These are phyloP conservation scores for Drosophila pallidifrons DNA, from an alignment of 1,140 invertebrate genomes.

Conservation along the genomic window DNA sequence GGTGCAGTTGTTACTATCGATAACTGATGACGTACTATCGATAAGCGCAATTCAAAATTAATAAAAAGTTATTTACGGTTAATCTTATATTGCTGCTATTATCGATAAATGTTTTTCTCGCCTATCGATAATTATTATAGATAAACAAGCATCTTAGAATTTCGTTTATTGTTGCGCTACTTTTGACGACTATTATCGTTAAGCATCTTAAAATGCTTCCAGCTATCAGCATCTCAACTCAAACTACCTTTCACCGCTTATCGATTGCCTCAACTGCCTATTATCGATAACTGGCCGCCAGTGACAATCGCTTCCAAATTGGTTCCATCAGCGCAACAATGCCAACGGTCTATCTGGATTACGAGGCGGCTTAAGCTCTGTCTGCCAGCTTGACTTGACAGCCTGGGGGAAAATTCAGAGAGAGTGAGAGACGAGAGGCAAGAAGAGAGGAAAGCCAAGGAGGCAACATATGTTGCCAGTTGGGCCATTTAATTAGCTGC, in stretches of 20 bases:
- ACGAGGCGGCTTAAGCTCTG: constrained; percentile 48
- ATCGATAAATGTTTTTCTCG: too few relatives aligned
- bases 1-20: background rate
- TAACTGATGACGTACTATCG: background rate
- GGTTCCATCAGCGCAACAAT: constrained; percentile 41
- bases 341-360: constrained; percentile 40
- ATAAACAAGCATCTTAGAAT: too few relatives aligned
- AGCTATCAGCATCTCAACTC: too few relatives aligned
- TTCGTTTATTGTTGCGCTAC: too few relatives aligned
- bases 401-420: constrained; percentile 48
- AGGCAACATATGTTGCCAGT: constrained; percentile 78
- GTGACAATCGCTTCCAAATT: constrained; percentile 36
- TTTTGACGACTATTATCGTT: background rate
- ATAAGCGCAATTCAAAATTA: too few relatives aligned
- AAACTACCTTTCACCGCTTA: background rate
- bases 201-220: background rate
- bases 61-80: too few relatives aligned
- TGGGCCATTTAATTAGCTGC: constrained; percentile 81
- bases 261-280: constrained; percentile 2
- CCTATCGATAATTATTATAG: too few relatives aligned
- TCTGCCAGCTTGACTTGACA: constrained; percentile 47
- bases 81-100: too few relatives aligned
- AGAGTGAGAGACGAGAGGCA: background rate
- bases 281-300: constrained; percentile 23
- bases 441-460: background rate